Conservation (phyloP, 1,140 invertebrate species). For the Homarus americanus region DNA sequence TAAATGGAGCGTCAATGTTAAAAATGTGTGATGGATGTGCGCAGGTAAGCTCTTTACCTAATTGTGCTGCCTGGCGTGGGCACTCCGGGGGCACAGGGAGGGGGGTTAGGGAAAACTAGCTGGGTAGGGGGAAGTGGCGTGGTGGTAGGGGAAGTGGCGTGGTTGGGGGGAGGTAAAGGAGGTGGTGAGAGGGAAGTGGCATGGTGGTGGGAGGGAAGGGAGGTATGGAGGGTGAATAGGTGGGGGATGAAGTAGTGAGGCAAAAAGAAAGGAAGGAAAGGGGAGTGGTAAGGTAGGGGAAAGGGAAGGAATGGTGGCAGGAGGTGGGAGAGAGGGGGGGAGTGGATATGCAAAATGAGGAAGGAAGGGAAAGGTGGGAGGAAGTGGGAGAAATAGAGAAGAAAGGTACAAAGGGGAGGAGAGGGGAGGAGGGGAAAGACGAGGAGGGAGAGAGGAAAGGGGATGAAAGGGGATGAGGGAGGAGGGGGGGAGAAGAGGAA, state of each 20-base stretch:
- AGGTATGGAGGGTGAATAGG: neutral
- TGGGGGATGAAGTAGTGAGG: neutral
- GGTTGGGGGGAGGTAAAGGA: neutral
- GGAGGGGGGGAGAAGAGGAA: too few relatives aligned
- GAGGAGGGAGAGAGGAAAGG: too few relatives aligned
- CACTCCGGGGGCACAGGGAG: neutral
- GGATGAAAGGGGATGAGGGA: too few relatives aligned
- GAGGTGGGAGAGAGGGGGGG: neutral
- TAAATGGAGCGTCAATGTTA: constrained; percentile 25
- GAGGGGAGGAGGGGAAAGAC: too few relatives aligned
- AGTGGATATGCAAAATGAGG: too few relatives aligned
- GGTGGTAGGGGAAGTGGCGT: neutral
- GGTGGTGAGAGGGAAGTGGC: neutral
- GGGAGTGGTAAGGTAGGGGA: neutral
- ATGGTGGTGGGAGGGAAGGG: neutral
- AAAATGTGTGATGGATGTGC: constrained; percentile 39
- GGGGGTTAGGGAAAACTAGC: neutral
- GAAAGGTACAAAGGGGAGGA: too few relatives aligned
- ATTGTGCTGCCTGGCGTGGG: constrained; percentile 14
- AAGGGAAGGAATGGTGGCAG: neutral
- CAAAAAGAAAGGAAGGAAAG: neutral
- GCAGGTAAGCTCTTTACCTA: constrained; percentile 44
- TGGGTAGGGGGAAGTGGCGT: neutral
- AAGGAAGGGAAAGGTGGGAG: neutral
- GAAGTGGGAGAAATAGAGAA: neutral